Conservation (phyloP, 92 coral and sea anemone genomes). For the Meandrina meandrites region DNA sequence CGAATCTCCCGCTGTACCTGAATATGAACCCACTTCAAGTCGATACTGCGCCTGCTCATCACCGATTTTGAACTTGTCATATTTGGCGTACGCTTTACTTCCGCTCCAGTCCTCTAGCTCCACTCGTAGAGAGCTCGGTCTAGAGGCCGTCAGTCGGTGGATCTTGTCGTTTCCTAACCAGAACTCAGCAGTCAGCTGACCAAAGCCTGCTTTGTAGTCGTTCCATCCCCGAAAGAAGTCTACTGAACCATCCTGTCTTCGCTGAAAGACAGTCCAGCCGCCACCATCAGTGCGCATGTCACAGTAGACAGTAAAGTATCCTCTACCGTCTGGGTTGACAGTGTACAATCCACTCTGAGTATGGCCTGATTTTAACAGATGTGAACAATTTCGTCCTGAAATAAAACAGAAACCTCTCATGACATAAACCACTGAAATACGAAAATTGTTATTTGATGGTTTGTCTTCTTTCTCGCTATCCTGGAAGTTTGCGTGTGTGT, state of each 20-base stretch:
- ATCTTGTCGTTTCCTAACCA: slow-evolving; percentile 65
- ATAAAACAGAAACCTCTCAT: too few species aligned
- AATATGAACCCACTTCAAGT: slow-evolving; percentile 59
- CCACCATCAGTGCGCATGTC: slow-evolving; percentile 68
- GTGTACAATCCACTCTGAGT: slow-evolving; percentile 45
- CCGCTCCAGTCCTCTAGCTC: slow-evolving; percentile 66
- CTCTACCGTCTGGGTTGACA: slow-evolving; percentile 56
- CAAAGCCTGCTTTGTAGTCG: slow-evolving; percentile 62
- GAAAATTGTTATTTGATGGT: too few species aligned
- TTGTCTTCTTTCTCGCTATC: too few species aligned
- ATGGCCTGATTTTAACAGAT: slow-evolving; percentile 22
- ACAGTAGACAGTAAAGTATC: slow-evolving; percentile 60
- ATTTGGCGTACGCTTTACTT: slow-evolving; percentile 50
- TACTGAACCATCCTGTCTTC: slow-evolving; percentile 66
- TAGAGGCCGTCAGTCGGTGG: slow-evolving; percentile 57
- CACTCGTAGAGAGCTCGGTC: slow-evolving; percentile 37
- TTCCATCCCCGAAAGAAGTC: slow-evolving; percentile 59
- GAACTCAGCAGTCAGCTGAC: slow-evolving; percentile 57
- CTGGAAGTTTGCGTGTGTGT: too few species aligned
- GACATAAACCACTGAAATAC: too few species aligned
- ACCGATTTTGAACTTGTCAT: slow-evolving; percentile 53
- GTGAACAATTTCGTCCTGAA: neutral
- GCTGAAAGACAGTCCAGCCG: slow-evolving; percentile 67
- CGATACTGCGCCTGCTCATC: slow-evolving; percentile 61
- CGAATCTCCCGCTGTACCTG: slow-evolving; percentile 57